phyloP scores from a whole-genome alignment of 2,888 invertebrate species.

The Cloeon dipterum region DNA sequence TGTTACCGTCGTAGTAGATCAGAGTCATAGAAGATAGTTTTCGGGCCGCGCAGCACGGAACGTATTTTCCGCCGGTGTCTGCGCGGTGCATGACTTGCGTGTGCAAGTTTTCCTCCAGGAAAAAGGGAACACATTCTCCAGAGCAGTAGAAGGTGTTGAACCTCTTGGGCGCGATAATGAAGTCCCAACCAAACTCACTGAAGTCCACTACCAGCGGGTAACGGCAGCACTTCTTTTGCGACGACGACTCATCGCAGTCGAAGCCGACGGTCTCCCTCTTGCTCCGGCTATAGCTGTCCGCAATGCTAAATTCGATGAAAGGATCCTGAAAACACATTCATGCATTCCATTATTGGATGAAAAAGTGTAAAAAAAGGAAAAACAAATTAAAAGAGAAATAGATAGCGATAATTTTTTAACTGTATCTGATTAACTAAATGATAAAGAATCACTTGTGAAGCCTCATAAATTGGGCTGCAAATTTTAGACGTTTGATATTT shows the following conservation, averaged over 20 bases:
- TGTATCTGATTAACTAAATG: no score
- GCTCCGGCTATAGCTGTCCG: conserved; percentile 29
- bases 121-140: conserved; percentile 79
- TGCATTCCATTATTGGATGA: background rate
- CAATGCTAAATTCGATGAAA: conserved; percentile 31
- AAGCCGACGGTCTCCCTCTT: conserved; percentile 59
- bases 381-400: no score
- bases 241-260: conserved; percentile 59
- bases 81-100: conserved; percentile 71
- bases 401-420: no score
- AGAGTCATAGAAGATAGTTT: conserved; percentile 72
- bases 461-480: no score
- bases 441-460: no score
- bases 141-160: conserved; percentile 93
- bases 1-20: conserved; percentile 77
- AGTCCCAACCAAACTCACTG: conserved; percentile 89
- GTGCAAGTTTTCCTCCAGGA: conserved; percentile 66
- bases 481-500: no score
- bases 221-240: conserved; percentile 75
- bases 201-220: conserved; percentile 88
- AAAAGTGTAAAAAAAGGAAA: no score
- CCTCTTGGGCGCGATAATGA: conserved; percentile 86
- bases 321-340: conserved; percentile 25
- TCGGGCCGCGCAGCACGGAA: conserved; percentile 83
- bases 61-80: conserved; percentile 47